Evolutionary conservation across 2,888 invertebrate species (phyloP).

Genomic region (Leucophenga montana): DNA sequence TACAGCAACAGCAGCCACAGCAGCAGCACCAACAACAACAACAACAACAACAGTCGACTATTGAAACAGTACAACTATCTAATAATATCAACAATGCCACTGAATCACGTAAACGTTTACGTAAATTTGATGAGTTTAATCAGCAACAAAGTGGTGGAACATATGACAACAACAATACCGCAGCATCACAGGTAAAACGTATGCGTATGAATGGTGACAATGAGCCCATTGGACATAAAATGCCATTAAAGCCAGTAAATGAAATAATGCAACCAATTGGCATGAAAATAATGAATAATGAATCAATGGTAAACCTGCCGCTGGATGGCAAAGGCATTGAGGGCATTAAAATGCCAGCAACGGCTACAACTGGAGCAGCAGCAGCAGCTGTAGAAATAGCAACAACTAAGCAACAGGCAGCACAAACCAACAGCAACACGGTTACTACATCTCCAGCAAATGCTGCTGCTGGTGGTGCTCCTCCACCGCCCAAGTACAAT

Average conservation of each 20-base stretch:
- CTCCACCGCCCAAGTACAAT: conserved; percentile 64
- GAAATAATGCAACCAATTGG: conserved; percentile 53
- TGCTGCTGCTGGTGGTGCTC: conserved; percentile 34
- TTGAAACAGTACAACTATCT: no score
- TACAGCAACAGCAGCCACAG: neutral
- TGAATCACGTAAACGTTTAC: neutral
- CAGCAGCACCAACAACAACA: neutral
- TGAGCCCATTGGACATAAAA: conserved; percentile 52
- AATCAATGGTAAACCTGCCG: neutral
- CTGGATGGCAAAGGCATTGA: conserved; percentile 32
- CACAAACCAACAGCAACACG: neutral
- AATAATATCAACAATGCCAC: neutral
- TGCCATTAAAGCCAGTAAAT: conserved; percentile 71
- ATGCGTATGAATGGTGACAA: conserved; percentile 10
- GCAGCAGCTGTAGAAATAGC: conserved; percentile 23
- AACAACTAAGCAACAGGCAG: conserved; percentile 7
- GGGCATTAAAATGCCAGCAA: conserved; percentile 20
- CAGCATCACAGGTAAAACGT: conserved; percentile 17
- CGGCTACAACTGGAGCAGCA: conserved; percentile 25
- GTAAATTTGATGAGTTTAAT: neutral
- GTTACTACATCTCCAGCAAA: conserved; percentile 10
- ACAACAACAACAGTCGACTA: neutral
- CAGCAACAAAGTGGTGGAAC: conserved; percentile 25
- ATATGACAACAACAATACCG: conserved; percentile 21
- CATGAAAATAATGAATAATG: conserved; percentile 33